Base-by-base conservation (phyloP, 2,888 invertebrate species). In the Harpalus rubripes region DNA sequence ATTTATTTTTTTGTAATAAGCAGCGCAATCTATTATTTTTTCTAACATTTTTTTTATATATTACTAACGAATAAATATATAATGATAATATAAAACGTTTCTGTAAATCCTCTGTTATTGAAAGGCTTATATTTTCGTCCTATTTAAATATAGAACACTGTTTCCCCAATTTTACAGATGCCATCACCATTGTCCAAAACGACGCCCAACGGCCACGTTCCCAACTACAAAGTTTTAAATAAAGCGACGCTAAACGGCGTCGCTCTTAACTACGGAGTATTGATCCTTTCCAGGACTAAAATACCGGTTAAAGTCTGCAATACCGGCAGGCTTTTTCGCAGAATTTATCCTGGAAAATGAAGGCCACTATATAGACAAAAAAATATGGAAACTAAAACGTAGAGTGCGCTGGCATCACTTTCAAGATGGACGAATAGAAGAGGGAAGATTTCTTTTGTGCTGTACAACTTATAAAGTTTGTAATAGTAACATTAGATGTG, bases 151-250 rank as follows among this genome's bases (percentile, higher is more conserved):
- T 52, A 76, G 7, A 52, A 76, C 4, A 52, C 44, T 52, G 44
- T 52, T 52, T 52, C 44, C 44, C 12, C 0, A 12, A 12, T 52
- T 1, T 52, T 52, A 52, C 44, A 52, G 7, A 52, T 12, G 1
- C 12, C 39, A 39, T 39, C 32, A 39, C 79, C 12, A 16, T 12
- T 22, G 10, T 41, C 63, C 0, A 68, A 63, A 63, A 26, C 68
- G 39, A 68, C 41, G n/a, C n/a, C 15, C 16, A 68, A 7, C 68
- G 68, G 68, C 16, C n/a, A 7, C 68, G 12, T 15, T 68, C 39
- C 12, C 32, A 68, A 68, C 72, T 68, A n/a, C 15, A 32, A 15
- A 59, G 12, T 12, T 12, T 18, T 59, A 16, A 16, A 12, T 1
- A 10, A 59, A 59, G n/a, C 32, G 63, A 18, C 12, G 15, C 63